Conservation (phyloP, 2,113 vertebrate genomes). For the Irena cyanogastra region DNA sequence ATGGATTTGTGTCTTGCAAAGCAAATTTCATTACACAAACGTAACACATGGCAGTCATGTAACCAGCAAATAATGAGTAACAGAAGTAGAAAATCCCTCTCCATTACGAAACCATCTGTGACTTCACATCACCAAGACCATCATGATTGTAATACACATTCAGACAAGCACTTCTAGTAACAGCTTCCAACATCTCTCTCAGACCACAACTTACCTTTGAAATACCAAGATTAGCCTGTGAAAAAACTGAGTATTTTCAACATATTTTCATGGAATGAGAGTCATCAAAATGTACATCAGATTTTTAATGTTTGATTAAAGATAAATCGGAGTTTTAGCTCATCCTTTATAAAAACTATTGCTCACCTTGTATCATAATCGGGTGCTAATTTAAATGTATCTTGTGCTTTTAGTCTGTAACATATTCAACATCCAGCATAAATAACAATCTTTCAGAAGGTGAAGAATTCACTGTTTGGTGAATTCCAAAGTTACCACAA, state of each 20-base stretch:
- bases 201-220: neutral
- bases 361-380: neutral
- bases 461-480: neutral
- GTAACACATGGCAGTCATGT: neutral
- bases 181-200: neutral
- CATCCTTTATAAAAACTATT: neutral
- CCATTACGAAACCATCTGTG: neutral
- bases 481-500: neutral
- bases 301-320: neutral
- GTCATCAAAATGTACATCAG: neutral
- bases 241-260: neutral
- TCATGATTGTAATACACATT: neutral
- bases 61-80: neutral
- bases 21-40: neutral
- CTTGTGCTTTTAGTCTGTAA: neutral
- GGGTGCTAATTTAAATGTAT: neutral
- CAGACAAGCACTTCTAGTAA: neutral
- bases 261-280: neutral
- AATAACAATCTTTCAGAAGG: neutral
- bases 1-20: neutral
- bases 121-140: neutral
- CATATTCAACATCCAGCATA: neutral
- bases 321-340: neutral
- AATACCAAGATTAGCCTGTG: neutral
- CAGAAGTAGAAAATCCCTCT: neutral